Base-by-base conservation (phyloP, 1,140 invertebrate genomes). In the Archivesica marissinica region DNA sequence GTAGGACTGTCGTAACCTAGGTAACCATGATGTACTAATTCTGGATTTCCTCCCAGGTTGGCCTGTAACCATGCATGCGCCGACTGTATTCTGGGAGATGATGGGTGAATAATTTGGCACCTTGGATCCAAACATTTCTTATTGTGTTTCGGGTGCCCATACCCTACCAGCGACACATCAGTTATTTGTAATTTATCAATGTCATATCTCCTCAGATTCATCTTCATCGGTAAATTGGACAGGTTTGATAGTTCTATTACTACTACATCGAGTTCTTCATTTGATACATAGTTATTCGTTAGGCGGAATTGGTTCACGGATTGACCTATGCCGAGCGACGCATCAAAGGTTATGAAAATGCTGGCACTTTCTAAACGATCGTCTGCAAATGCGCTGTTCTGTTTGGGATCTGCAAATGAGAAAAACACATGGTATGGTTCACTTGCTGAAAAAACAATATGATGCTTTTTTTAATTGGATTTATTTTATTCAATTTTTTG, bases 61-160 rank as follows among this genome's bases (percentile, higher is more conserved):
- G 33, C 30, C 15, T 64, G 59, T 15, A 35, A 64, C 28, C 2
- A 64, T 35, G 59, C 59, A 1, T 28, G 25, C 20, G 59, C 59
- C 13, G 59, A 33, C 30, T 35, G 59, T 35, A 64, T 35, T 64
- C 59, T 64, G 11, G 33, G 7, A 3, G 59, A 64, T 35, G 1
- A 4, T 25, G 59, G 59, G 38, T 30, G 0, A 2, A 64, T 1
- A 35, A 64, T 64, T 20, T 64, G 2, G 15, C 59, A 64, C 38
- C 38, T 64, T 64, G 59, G 59, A 64, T 64, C 59, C 23, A 64
- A 64, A 17, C 23, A 25, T 64, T 64, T 64, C 7, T 64, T 64
- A 2, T 1, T 17, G 38, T 25, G 20, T 20, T 2, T 30, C 11
- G 28, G 23, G n/a, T 64, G 59, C 15, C 59, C 59, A 35, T 64